Conservation (phyloP, 2,797 vertebrate genomes). For the Jordanella pulchra region DNA sequence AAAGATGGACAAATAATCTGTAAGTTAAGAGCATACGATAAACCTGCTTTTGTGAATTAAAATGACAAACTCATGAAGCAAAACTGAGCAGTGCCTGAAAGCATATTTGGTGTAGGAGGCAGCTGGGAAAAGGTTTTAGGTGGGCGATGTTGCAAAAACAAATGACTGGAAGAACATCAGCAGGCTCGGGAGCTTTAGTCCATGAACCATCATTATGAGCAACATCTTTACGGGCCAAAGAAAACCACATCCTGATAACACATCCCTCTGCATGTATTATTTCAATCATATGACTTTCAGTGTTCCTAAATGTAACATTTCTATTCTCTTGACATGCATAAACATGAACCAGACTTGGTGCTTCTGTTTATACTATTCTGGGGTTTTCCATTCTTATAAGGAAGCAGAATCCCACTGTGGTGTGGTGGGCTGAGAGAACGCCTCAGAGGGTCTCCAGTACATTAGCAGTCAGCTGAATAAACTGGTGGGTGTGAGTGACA, state of each 20-base stretch:
- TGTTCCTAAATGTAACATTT: conserved; percentile 27
- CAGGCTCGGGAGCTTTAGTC: conserved; percentile 46
- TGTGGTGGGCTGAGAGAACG: conserved; percentile 21
- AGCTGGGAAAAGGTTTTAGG: conserved; percentile 58
- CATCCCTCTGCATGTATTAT: conserved; percentile 39
- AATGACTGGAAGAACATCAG: conserved; percentile 64
- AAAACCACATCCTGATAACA: conserved; percentile 59
- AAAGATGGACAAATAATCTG: conserved; percentile 26
- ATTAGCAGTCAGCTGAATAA: conserved; percentile 68
- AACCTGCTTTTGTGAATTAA: conserved; percentile 46
- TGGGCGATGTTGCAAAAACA: conserved; percentile 58
- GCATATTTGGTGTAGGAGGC: conserved; percentile 52
- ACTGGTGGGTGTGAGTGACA: conserved; percentile 58
- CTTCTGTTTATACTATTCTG: conserved; percentile 40
- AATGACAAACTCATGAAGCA: conserved; percentile 40
- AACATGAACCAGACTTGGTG: conserved; percentile 14
- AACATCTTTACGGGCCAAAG: conserved; percentile 47
- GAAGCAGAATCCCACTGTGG: conserved; percentile 27
- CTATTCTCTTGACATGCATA: conserved; percentile 42
- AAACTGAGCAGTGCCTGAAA: conserved; percentile 49
- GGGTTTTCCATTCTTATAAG: background rate
- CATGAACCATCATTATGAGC: conserved; percentile 28
- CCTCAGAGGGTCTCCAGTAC: conserved; percentile 35
- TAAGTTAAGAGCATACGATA: conserved; percentile 55
- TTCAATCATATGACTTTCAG: conserved; percentile 27